phyloP scores from a whole-genome alignment of 2,888 invertebrate genomes.

The Tachina lurida region DNA sequence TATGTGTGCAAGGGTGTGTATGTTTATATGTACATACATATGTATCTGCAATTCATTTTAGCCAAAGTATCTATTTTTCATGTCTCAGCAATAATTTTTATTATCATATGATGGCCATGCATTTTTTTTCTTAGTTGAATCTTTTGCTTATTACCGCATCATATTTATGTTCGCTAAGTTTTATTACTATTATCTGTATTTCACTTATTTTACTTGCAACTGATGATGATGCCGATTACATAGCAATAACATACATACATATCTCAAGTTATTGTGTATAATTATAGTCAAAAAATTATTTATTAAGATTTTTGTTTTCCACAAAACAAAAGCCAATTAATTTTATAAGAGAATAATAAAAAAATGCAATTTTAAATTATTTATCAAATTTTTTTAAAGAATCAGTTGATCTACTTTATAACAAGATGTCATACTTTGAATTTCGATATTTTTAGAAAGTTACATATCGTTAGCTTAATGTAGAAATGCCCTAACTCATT shows the following conservation, averaged over 20 bases:
- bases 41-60: not conserved
- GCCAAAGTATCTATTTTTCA: not conserved
- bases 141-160: not conserved
- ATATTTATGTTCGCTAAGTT: constrained; percentile 14
- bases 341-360: not conserved
- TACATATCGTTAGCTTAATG: too few species aligned
- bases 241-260: not conserved
- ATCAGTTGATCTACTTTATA: constrained; percentile 11
- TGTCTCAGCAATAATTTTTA: constrained; percentile 22
- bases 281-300: not conserved
- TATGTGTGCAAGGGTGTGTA: not conserved
- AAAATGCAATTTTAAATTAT: constrained; percentile 6
- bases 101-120: constrained; percentile 22
- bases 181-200: constrained; percentile 4
- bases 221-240: not conserved
- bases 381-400: not conserved
- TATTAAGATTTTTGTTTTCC: not conserved
- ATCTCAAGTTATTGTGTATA: not conserved
- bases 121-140: not conserved
- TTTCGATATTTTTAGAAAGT: not conserved
- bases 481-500: too few species aligned
- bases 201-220: constrained; percentile 12
- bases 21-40: not conserved
- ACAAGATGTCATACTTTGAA: not conserved
- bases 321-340: constrained; percentile 1